A percentile compares a stretch with the other conserved stretches of the same genome.
Conservation (phyloP, 2,888 invertebrate species). For the Callyntrura sp. region DNA sequence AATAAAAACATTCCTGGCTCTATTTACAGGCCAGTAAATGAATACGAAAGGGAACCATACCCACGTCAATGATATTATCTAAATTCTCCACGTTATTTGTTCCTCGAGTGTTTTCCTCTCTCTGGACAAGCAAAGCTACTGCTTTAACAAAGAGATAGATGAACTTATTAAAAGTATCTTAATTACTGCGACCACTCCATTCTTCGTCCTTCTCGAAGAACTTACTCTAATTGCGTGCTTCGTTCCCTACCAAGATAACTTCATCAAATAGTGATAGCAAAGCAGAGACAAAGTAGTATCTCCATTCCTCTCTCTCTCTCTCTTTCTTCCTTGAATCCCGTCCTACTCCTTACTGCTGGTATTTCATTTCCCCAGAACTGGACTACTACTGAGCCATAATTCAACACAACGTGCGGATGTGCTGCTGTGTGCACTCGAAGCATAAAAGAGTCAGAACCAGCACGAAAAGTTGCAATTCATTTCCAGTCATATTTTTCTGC, state of each 20-base stretch:
- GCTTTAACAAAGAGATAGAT: slow-evolving; percentile 5
- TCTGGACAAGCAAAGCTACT: slow-evolving; percentile 2
- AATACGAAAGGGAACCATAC: too few species aligned
- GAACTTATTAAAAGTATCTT: slow-evolving; percentile 34
- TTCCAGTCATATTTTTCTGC: slow-evolving; percentile 44
- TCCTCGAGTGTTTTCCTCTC: not conserved
- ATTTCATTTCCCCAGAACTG: slow-evolving; percentile 25
- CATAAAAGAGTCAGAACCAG: not conserved
- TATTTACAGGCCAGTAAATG: too few species aligned
- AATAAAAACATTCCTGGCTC: too few species aligned
- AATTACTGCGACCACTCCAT: slow-evolving; percentile 29
- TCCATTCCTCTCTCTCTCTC: not conserved
- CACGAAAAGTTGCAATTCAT: not conserved
- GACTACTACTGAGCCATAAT: slow-evolving; percentile 40
- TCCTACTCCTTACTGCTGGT: not conserved
- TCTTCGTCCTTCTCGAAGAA: slow-evolving; percentile 29
- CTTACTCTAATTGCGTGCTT: slow-evolving; percentile 45
- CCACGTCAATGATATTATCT: too few species aligned
- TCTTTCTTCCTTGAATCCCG: not conserved
- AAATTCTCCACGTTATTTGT: too few species aligned
- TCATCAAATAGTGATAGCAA: slow-evolving; percentile 18
- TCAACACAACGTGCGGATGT: slow-evolving; percentile 17
- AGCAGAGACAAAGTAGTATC: not conserved
- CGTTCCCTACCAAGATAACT: slow-evolving; percentile 16
- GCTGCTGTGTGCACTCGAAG: not conserved